These are phyloP conservation scores for Lateolabrax maculatus DNA, from an alignment of 2,797 vertebrate species.

Conservation along the genomic window DNA sequence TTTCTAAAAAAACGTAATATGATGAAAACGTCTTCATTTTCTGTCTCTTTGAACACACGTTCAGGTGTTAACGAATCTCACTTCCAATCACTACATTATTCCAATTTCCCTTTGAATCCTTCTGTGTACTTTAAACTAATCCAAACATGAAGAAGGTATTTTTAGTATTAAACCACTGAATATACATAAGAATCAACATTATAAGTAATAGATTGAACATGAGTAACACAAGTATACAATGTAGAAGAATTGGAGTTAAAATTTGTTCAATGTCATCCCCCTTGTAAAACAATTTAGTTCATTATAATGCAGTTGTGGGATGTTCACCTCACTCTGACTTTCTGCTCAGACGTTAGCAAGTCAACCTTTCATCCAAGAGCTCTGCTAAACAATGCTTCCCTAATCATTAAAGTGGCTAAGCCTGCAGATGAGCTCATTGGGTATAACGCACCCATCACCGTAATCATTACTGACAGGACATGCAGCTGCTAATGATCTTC, in stretches of 20 bases:
- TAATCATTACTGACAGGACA: conserved; percentile 89
- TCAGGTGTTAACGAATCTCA: no score
- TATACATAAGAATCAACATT: conserved; percentile 10
- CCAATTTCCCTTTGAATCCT: not conserved
- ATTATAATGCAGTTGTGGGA: conserved; percentile 66
- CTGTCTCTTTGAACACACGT: conserved; percentile 11
- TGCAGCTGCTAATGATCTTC: conserved; percentile 89
- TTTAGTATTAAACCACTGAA: not conserved
- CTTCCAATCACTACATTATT: not conserved
- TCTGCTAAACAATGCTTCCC: conserved; percentile 82
- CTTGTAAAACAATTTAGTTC: conserved; percentile 66
- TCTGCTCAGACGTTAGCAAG: conserved; percentile 46
- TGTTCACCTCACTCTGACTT: conserved; percentile 66
- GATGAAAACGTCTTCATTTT: conserved; percentile 22
- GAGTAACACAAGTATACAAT: conserved; percentile 43
- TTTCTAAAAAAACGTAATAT: conserved; percentile 13
- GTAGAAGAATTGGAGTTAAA: conserved; percentile 47
- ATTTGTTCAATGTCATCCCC: conserved; percentile 70
- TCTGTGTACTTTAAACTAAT: not conserved
- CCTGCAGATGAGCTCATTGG: conserved; percentile 72
- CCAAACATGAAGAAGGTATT: not conserved
- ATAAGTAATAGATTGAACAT: conserved; percentile 49
- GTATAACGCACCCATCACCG: conserved; percentile 80
- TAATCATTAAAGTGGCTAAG: conserved; percentile 69
- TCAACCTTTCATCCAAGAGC: conserved; percentile 63